Evolutionary conservation across 1,140 invertebrate genomes (phyloP), one percentile per base, ranked within the genome.

Genomic region (Lepidurus packardi): DNA sequence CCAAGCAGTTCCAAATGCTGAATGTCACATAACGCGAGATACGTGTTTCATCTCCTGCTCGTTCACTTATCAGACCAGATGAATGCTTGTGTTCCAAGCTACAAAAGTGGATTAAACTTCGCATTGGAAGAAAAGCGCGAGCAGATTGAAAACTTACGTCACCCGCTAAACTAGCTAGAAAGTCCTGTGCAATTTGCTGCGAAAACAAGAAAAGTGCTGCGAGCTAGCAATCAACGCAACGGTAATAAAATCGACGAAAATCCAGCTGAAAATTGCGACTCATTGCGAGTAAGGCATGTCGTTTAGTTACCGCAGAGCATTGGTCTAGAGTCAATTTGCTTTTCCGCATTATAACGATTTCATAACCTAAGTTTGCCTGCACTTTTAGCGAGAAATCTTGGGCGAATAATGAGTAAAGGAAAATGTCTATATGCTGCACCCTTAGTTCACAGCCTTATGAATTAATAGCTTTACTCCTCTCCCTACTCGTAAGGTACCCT

Each of bases 401-500:
- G 4, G 16, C 53, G 53, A 65, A 65, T 65, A 65, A 21, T 21
- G 53, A 34, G 3, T 3, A 34, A 21, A 65, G 53, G n/a, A 65
- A 21, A 65, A n/a, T 65, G 9, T n/a, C 53, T 21, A 13, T 21
- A 65, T 16, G n/a, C 53, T 65, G 21, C 53, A 65, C 53, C 21
- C 53, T 65, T n/a, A 21, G 53, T 65, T 21, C 53, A 65, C 53
- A 16, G 53, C 53, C 53, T 21, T 65, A 65, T n/a, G 53, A 65
- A 65, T 65, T 65, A 65, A 65, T 65, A 65, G 53, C 16, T 16
- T 16, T 13, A 65, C 53, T 65, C 6, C 16, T 16, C 53, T 65
- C 53, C 53, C 53, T 21, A 65, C 53, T 65, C 21, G 53, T 65
- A n/a, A 65, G 53, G 53, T 65, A 65, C 53, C 53, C 53, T 65